Conservation (phyloP, 2,797 vertebrate species). For the Hylomyscus alleni region DNA sequence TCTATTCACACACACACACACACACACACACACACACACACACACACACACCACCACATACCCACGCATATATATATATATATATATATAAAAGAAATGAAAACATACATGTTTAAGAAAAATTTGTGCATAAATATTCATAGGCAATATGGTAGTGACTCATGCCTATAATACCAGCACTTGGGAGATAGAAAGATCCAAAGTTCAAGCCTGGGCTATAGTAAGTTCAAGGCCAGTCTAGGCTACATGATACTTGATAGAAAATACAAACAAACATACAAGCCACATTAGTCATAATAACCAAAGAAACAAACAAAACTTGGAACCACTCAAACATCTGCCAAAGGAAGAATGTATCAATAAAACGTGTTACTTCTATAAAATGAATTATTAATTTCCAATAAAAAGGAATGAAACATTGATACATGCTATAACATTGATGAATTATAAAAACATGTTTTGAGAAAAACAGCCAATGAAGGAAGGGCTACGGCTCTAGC, state of each 20-base stretch:
- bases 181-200: neutral
- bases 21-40: too few species aligned
- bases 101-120: conserved; percentile 49
- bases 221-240: neutral
- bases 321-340: conserved; percentile 13
- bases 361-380: neutral
- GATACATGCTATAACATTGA: conserved; percentile 26
- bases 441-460: conserved; percentile 47
- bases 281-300: conserved; percentile 37
- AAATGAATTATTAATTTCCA: neutral
- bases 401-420: conserved; percentile 59
- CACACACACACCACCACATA: too few species aligned
- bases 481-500: neutral
- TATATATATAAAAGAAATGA: conserved; percentile 22
- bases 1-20: neutral
- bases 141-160: neutral
- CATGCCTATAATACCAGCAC: neutral
- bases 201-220: neutral
- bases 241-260: neutral
- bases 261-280: neutral
- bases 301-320: neutral
- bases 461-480: conserved; percentile 49
- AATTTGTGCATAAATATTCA: conserved; percentile 25
- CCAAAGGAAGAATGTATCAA: conserved; percentile 40
- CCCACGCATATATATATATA: neutral